Evolutionary conservation across 2,888 invertebrate genomes (phyloP), one percentile per base, ranked within the genome.

Genomic region (Chymomyza caudatula): DNA sequence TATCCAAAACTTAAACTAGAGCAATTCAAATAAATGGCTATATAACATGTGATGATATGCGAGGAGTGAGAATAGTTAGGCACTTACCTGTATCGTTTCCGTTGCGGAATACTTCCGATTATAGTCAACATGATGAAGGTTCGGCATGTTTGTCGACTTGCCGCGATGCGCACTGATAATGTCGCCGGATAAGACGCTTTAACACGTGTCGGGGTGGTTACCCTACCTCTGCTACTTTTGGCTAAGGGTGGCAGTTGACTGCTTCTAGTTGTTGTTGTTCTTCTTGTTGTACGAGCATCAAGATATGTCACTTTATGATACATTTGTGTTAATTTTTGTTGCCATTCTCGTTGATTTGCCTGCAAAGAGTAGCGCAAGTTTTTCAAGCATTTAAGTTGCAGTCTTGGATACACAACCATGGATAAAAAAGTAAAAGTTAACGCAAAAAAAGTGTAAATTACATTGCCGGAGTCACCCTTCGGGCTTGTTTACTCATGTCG

Each of bases 31-130:
- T 47, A 47, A 47, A 47, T 47, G 19, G 17, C 47, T 47, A 17
- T 47, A 47, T 17, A 47, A 17, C 47, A 17, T 47, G 47, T 20
- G 51, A 51, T 51, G 20, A 20, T 8, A 23, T 5, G 23, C 11
- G 22, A 20, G 13, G 51, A 3, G 4, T 1, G 20, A 11, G 19
- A 1, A 6, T 13, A 20, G 51, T 19, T 13, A 51, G 22, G 62
- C 79, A 89, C 90, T 89, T 87, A 90, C 90, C 90, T 90, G 89
- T 79, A 90, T 90, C 74, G 90, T 90, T 90, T 90, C 90, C 87
- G 90, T 90, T 68, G 90, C 90, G 73, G 90, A 89, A 79, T 90
- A 90, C 79, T 90, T 90, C 77, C 89, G 90, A 83, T 90, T 90
- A 78, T 90, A 89, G 83, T 89, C 89, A 63, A 89, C 89, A 87